phyloP scores from a whole-genome alignment of 1,140 invertebrate genomes.

The Trypoxylus dichotomus region DNA sequence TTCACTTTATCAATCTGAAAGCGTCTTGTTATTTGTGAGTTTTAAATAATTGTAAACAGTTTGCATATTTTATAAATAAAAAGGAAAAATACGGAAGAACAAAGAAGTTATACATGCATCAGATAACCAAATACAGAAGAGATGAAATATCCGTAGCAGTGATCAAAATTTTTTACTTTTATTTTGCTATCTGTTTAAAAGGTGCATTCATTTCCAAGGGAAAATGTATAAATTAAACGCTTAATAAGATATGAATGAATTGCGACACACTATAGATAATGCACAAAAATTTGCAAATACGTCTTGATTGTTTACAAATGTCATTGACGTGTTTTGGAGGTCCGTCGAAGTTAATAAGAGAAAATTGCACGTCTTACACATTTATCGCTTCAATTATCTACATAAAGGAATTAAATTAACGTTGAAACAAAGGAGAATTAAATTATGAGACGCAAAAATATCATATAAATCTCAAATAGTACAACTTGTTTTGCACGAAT shows the following conservation, averaged over 20 bases:
- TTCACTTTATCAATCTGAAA: too few relatives aligned
- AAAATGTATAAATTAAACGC: background rate
- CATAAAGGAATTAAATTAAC: background rate
- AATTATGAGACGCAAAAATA: slow-evolving; percentile 14
- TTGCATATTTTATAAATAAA: too few relatives aligned
- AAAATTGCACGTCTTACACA: background rate
- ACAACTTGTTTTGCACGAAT: background rate
- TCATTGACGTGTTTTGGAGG: background rate
- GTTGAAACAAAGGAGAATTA: background rate
- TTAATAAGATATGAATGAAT: background rate
- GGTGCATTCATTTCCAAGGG: background rate
- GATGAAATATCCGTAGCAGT: too few relatives aligned
- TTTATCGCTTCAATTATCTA: background rate
- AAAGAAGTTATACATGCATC: too few relatives aligned
- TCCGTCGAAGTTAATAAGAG: background rate
- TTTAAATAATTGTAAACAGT: too few relatives aligned
- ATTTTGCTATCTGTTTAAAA: too few relatives aligned
- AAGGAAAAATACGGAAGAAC: too few relatives aligned
- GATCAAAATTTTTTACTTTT: too few relatives aligned
- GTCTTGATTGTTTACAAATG: background rate
- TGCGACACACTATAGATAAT: background rate
- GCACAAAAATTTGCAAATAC: background rate
- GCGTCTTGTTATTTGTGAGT: too few relatives aligned
- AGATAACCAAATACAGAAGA: too few relatives aligned
- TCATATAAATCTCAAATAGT: background rate